Conservation (phyloP, 2,113 vertebrate genomes). For the Thoracochromis brauschi region DNA sequence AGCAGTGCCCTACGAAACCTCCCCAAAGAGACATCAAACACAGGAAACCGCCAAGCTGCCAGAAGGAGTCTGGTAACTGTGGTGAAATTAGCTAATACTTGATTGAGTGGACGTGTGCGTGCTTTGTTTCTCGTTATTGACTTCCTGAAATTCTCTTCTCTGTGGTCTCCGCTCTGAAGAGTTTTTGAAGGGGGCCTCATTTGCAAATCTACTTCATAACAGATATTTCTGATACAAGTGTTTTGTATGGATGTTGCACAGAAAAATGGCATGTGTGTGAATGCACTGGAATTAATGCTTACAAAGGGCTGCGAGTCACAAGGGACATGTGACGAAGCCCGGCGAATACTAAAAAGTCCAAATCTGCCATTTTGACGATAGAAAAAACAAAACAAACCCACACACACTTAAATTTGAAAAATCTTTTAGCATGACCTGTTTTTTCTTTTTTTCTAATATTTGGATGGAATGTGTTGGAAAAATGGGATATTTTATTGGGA, state of each 20-base stretch:
- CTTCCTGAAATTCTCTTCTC: background rate
- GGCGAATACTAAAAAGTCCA: conserved; percentile 11
- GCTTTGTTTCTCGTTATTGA: background rate
- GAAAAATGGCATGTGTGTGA: background rate
- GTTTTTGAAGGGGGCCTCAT: background rate
- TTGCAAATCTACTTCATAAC: background rate
- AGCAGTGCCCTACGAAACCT: background rate
- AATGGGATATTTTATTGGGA: conserved; percentile 73
- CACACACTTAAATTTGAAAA: background rate
- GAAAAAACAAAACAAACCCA: background rate
- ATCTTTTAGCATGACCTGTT: conserved; percentile 47
- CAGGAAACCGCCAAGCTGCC: background rate
- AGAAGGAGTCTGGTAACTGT: background rate
- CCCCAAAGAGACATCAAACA: conserved; percentile 33
- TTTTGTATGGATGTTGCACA: conserved; percentile 16
- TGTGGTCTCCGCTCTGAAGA: background rate
- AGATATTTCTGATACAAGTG: background rate
- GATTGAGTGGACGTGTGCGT: background rate
- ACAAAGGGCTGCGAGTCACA: background rate
- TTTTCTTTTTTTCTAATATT: conserved; percentile 34
- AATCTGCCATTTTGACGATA: conserved; percentile 36
- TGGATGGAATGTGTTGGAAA: conserved; percentile 48
- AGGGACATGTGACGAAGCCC: background rate
- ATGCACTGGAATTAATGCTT: background rate
- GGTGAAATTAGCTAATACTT: background rate